Base-by-base conservation (phyloP, 2,888 invertebrate genomes). In the Drosophila cracens region DNA sequence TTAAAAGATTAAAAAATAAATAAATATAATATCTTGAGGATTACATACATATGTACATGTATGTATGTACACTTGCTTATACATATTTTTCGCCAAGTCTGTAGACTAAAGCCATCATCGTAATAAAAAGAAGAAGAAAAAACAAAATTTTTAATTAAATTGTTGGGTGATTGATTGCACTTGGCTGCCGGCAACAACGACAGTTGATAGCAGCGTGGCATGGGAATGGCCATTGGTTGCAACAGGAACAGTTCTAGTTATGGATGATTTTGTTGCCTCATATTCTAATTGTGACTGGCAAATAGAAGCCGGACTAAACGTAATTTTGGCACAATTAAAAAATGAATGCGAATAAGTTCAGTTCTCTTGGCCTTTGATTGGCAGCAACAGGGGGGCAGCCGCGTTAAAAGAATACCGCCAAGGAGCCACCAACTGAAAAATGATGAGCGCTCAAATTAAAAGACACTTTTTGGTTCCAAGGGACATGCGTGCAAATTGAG, bases 401-500 rank as follows among this genome's bases (percentile, higher is more conserved):
- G 7, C 21, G 4, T 21, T 16, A 21, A 21, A 46, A 16, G 46
- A 46, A 21, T 46, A 16, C 21, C 21, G 16, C 1, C 21, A 25
- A 46, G 46, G 16, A 16, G 16, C 46, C 21, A 3, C 7, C 52
- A 43, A 8, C 53, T 54, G 52, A 65, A 76, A 70, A 62, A 68
- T 57, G 70, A 71, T 51, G 36, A 8, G 67, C 73, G 69, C 43
- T 60, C 86, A 82, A 87, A 89, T 87, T 82, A 87, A 89, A 81
- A 70, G 88, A 88, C 86, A 85, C 74, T 85, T 87, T 87, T 76
- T 76, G 79, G 79, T 79, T 82, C 82, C 82, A 70, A 63, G 65
- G 77, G 74, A 89, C 90, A 89, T 89, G 84, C 88, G 88, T 85
- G 89, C 62, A 83, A 76, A 82, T 85, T 82, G 89, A 59, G 68